These are phyloP conservation scores for Tetragonisca angustula DNA, from an alignment of 2,888 invertebrate genomes.

Conservation along the genomic window DNA sequence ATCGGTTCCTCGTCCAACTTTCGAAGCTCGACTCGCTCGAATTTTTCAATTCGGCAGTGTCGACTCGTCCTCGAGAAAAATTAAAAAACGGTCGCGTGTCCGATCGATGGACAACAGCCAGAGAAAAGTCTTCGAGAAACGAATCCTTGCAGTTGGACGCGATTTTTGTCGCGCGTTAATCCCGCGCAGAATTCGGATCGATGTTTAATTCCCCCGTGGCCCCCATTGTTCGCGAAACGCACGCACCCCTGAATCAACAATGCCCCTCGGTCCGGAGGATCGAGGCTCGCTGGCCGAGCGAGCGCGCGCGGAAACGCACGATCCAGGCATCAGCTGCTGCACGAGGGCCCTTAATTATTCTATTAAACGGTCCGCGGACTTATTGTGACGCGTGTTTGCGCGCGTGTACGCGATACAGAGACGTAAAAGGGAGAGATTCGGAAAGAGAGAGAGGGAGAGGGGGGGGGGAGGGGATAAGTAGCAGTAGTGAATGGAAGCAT, in stretches of 20 bases:
- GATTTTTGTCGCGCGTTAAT: conserved; percentile 71
- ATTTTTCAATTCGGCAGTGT: too few relatives aligned
- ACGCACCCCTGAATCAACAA: conserved; percentile 71
- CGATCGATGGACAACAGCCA: too few relatives aligned
- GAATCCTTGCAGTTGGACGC: conserved; percentile 19
- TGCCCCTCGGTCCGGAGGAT: conserved; percentile 36
- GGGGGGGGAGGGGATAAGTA: conserved; percentile 38
- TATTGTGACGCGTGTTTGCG: conserved; percentile 77
- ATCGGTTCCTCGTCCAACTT: too few relatives aligned
- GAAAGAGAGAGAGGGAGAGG: background rate
- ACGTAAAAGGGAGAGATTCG: conserved; percentile 7
- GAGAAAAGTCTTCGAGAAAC: background rate
- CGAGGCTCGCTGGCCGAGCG: background rate
- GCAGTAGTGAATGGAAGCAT: conserved; percentile 71
- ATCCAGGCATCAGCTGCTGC: conserved; percentile 81
- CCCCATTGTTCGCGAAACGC: conserved; percentile 67
- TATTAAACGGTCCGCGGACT: conserved; percentile 82
- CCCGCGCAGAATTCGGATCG: conserved; percentile 70
- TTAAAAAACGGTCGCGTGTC: too few relatives aligned
- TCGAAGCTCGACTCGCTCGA: too few relatives aligned
- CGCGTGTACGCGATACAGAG: conserved; percentile 44
- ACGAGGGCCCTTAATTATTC: conserved; percentile 83
- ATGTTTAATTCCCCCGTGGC: conserved; percentile 70
- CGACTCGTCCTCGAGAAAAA: too few relatives aligned
- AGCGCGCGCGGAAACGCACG: conserved; percentile 27